phyloP scores from a whole-genome alignment of 2,888 invertebrate species.

The Ormyrus thymus region DNA sequence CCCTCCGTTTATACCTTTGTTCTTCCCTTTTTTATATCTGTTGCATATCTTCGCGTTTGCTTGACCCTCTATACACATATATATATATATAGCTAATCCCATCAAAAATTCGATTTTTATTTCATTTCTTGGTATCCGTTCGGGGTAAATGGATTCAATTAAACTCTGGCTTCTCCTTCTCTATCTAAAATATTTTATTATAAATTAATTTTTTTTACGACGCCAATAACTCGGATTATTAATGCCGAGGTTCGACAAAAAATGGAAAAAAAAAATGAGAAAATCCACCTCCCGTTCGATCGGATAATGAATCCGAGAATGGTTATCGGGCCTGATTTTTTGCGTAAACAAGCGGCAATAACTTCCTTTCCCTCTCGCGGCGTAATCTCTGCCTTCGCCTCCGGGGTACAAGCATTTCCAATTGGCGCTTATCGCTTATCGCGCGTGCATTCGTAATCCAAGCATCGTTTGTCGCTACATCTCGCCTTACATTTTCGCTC shows the following conservation, averaged over 20 bases:
- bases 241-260: neutral
- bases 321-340: slow-evolving; percentile 14
- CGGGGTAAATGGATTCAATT: too few relatives aligned
- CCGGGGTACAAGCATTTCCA: slow-evolving; percentile 46
- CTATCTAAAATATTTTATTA: neutral
- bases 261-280: neutral
- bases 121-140: too few relatives aligned
- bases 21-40: slow-evolving; percentile 22
- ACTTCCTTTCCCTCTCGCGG: slow-evolving; percentile 18
- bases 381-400: slow-evolving; percentile 34
- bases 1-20: slow-evolving; percentile 53
- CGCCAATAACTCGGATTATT: neutral
- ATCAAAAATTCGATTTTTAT: too few relatives aligned
- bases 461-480: slow-evolving; percentile 50
- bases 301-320: slow-evolving; percentile 18
- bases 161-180: too few relatives aligned
- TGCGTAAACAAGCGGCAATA: slow-evolving; percentile 22
- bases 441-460: slow-evolving; percentile 43
- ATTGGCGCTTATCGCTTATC: slow-evolving; percentile 47
- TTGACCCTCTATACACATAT: neutral
- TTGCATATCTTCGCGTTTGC: slow-evolving; percentile 7
- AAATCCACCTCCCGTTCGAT: neutral
- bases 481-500: slow-evolving; percentile 25
- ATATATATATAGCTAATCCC: too few relatives aligned
- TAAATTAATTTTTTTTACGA: neutral